A percentile compares a stretch with the other conserved stretches of the same genome.
Evolutionary conservation across 2,113 vertebrate genomes (phyloP).

Genomic region (Halcyon malimbica): DNA sequence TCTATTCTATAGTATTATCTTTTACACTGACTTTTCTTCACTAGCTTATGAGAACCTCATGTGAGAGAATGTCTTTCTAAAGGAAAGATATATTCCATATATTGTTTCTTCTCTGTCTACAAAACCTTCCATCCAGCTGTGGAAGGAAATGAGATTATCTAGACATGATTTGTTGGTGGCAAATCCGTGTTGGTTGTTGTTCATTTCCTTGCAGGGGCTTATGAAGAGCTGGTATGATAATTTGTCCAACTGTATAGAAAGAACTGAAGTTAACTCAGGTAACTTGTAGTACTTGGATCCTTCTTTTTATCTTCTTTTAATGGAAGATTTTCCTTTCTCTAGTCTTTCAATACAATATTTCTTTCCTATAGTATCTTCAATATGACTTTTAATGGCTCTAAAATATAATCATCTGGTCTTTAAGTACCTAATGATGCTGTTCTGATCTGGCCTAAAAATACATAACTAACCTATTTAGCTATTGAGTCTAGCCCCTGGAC

Average conservation of each 20-base stretch:
- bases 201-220: neutral
- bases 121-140: neutral
- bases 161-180: neutral
- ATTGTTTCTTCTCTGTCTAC: neutral
- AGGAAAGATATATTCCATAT: neutral
- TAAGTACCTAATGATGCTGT: neutral
- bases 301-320: neutral
- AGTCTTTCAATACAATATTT: neutral
- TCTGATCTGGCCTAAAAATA: neutral
- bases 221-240: neutral
- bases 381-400: neutral
- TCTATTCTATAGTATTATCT: neutral
- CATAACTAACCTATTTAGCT: neutral
- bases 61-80: neutral
- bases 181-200: neutral
- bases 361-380: neutral
- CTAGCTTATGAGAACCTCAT: neutral
- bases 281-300: neutral
- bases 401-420: neutral
- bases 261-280: neutral
- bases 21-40: neutral
- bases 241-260: neutral
- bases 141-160: slow-evolving; percentile 18
- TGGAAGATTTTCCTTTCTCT: neutral
- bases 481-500: neutral